Percentiles rank a stretch among this genome's conserved stretches.
phyloP scores from a whole-genome alignment of 2,113 vertebrate species.

The Pseudopipra pipra region DNA sequence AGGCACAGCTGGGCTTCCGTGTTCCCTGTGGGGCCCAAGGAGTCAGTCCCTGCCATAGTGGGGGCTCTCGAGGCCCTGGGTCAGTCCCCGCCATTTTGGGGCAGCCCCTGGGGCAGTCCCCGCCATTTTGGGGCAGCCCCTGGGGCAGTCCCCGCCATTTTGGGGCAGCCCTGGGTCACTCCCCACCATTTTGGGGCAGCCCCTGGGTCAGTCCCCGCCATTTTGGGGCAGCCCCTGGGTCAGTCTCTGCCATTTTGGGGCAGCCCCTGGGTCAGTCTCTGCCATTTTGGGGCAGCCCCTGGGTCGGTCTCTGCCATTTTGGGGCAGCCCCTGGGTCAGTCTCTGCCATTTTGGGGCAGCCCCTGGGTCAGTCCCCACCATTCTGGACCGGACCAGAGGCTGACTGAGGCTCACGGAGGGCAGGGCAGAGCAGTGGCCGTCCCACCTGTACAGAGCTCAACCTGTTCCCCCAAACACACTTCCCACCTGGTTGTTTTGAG shows the following conservation, averaged over 20 bases:
- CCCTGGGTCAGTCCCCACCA: neutral
- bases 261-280: neutral
- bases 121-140: accelerated
- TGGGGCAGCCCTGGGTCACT: too few relatives aligned
- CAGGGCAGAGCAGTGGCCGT: neutral
- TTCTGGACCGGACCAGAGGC: neutral
- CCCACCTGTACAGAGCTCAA: neutral
- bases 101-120: neutral
- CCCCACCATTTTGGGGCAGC: neutral
- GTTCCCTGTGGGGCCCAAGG: too few relatives aligned
- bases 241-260: neutral
- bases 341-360: neutral
- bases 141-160: neutral
- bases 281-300: too few relatives aligned
- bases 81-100: neutral
- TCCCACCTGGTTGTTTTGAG: neutral
- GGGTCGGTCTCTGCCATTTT: neutral
- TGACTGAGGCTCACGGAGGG: neutral
- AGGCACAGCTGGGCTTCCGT: too few relatives aligned
- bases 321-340: neutral
- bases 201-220: neutral
- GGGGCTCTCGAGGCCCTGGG: accelerated
- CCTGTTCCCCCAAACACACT: neutral
- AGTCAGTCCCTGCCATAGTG: accelerated
- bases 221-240: neutral